Evolutionary conservation across 30 jellyfish, hydroid and myxozoan genomes (phyloP), one percentile per base, ranked within the genome.

Genomic region (Chironex yamaguchii): DNA sequence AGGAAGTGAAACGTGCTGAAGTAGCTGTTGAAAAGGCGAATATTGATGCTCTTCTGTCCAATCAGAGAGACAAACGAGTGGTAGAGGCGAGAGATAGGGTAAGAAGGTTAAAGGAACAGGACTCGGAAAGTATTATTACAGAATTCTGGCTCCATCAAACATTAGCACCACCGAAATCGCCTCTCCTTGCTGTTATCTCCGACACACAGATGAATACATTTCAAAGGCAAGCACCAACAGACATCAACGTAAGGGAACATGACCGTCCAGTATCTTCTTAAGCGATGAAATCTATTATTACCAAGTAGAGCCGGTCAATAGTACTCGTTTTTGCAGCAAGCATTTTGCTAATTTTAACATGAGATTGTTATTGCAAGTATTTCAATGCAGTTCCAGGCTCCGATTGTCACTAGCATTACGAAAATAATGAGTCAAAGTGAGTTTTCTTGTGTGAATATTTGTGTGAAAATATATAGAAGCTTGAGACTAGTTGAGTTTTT

Each of bases 151-250:
- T 82, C 23, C 3, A 58, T 29, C 30, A 49, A n/a, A 69, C 86
- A 3, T 12, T 81, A 0, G 96, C 75, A 32, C 96, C 96, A 14
- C 54, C 69, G 2, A 21, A 58, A 42, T 36, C 76, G 17, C 90
- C 90, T 3, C 86, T 89, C 17, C 90, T 86, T 12, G 96, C 96
- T 29, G 88, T 86, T 30, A 76, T 86, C 2, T 30, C 96, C 13
- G 96, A 75, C 0, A 49, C 75, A 1, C 90, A 86, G 34, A n/a
- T 52, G 68, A 36, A 58, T n/a, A 49, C 34, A 4, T 85, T 88
- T 88, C 89, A 85, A 31, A 49, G 64, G n/a, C 22, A 49, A 36
- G 84, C 89, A 17, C 72, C 72, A 53, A 85, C 48, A 17, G 89
- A 85, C 23, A 29, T 85, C 0, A 72, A 35, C 30, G n/a, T 53